A percentile compares a stretch with the other conserved stretches of the same genome.
Evolutionary conservation across 2,113 vertebrate species (phyloP).

Genomic region (Sorex fumeus): DNA sequence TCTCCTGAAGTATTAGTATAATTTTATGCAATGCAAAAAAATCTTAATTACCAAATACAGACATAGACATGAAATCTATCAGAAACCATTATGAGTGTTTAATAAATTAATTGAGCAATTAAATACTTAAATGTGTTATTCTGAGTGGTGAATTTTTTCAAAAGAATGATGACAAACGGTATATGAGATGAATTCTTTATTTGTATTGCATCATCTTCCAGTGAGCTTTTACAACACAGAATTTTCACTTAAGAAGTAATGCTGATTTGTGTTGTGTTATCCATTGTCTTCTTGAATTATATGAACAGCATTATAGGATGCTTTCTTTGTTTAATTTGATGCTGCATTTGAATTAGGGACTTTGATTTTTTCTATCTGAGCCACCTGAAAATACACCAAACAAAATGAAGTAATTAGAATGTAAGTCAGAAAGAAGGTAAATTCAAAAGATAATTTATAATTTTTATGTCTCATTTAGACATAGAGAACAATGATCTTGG

Average conservation of each 20-base stretch:
- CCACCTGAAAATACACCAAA: conserved; percentile 72
- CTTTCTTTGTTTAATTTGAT: conserved; percentile 76
- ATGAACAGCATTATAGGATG: conserved; percentile 67
- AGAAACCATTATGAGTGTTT: conserved; percentile 39
- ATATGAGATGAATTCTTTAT: conserved; percentile 70
- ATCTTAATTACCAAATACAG: conserved; percentile 62
- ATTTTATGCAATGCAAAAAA: conserved; percentile 44
- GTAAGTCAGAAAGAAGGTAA: not conserved
- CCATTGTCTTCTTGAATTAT: conserved; percentile 67
- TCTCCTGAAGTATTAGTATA: conserved; percentile 45
- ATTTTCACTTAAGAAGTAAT: conserved; percentile 53
- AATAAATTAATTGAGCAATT: conserved; percentile 65
- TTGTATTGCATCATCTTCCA: conserved; percentile 54
- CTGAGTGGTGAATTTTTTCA: conserved; percentile 14
- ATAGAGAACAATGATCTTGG: not conserved
- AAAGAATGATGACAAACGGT: conserved; percentile 24
- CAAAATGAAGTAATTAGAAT: conserved; percentile 54
- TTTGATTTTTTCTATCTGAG: conserved; percentile 66
- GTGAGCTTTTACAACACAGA: conserved; percentile 46
- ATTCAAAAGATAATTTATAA: not conserved
- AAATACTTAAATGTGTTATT: conserved; percentile 32
- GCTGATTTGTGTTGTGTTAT: conserved; percentile 50
- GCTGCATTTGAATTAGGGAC: conserved; percentile 51
- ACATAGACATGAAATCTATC: conserved; percentile 8
- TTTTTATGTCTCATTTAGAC: conserved; percentile 6